Base-by-base conservation (phyloP, 2,888 invertebrate genomes). In the Epinotia brunnichana region DNA sequence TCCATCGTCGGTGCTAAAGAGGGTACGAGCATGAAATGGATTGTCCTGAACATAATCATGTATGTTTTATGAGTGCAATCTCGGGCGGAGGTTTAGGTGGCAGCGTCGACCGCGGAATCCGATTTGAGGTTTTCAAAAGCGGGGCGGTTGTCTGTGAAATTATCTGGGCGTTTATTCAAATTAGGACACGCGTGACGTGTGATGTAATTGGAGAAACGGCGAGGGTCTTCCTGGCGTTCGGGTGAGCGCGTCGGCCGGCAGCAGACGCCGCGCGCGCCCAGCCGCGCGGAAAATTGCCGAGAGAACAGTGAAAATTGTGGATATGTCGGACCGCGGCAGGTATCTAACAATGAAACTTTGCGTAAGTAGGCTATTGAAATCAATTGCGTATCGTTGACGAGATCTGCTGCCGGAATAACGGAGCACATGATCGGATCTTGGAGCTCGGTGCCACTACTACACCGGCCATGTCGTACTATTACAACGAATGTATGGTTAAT, bases 271-370 rank as follows among this genome's bases (percentile, higher is more conserved):
- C 76, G 79, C 73, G 72, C 63, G 79, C 67, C 72, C 82, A 84
- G 74, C 85, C 82, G 77, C 80, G 79, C 80, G 84, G 84, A 82
- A 87, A 87, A 87, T 87, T 85, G 84, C 80, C 80, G 79, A 77
- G 77, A 79, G 82, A 84, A 81, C 81, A 80, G 81, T 81, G 80
- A 82, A 86, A 86, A 84, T 84, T 83, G 77, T 79, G 77, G 77
- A 83, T 82, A 74, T 70, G 61, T 74, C 66, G 60, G 53, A 64
- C 59, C 60, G 77, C 79, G 63, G 78, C 77, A 76, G 73, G 69
- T 67, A 74, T 60, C 68, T 68, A 77, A 79, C 79, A 81, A 81
- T 79, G 76, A 77, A 75, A 75, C 74, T 80, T 79, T 81, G 77
- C 76, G 79, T 80, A 80, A 79, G 78, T 81, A 79, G 78, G 63